A percentile compares a stretch with the other conserved stretches of the same genome.
Evolutionary conservation across 2,113 vertebrate genomes (phyloP).

Genomic region (Oreotragus oreotragus): DNA sequence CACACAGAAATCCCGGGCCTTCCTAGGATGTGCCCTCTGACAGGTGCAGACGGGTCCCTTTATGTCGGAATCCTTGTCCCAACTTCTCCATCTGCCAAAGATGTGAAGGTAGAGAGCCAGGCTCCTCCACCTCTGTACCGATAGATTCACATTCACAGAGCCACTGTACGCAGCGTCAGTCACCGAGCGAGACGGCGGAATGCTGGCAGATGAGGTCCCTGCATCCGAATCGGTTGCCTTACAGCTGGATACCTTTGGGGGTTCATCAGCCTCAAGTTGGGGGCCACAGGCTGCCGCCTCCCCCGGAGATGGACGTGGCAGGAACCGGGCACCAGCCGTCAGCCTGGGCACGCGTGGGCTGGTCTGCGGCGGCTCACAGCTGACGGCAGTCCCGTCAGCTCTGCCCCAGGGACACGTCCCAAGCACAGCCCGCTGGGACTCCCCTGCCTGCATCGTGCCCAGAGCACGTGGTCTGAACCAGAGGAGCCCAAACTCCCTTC

Average conservation of each 20-base stretch:
- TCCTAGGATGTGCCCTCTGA: neutral
- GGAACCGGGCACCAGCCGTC: neutral
- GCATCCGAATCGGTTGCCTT: neutral
- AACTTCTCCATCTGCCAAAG: neutral
- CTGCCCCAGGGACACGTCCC: neutral
- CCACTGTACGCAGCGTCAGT: neutral
- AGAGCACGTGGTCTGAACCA: neutral
- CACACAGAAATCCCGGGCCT: neutral
- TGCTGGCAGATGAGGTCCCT: neutral
- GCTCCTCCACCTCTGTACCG: neutral
- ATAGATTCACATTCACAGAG: neutral
- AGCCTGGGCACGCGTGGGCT: rapidly evolving
- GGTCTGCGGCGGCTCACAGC: rapidly evolving
- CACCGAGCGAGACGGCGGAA: neutral
- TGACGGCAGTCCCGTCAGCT: neutral
- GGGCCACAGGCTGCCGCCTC: neutral
- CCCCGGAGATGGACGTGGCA: rapidly evolving
- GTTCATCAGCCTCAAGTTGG: neutral
- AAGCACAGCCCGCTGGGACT: too few species aligned
- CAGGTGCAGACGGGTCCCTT: neutral
- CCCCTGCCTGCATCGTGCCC: neutral
- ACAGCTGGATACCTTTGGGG: too few species aligned
- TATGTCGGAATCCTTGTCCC: neutral
- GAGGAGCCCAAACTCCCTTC: neutral
- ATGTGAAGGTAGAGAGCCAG: neutral